phyloP scores from a whole-genome alignment of 2,888 invertebrate species.

The Apotomis betuletana region DNA sequence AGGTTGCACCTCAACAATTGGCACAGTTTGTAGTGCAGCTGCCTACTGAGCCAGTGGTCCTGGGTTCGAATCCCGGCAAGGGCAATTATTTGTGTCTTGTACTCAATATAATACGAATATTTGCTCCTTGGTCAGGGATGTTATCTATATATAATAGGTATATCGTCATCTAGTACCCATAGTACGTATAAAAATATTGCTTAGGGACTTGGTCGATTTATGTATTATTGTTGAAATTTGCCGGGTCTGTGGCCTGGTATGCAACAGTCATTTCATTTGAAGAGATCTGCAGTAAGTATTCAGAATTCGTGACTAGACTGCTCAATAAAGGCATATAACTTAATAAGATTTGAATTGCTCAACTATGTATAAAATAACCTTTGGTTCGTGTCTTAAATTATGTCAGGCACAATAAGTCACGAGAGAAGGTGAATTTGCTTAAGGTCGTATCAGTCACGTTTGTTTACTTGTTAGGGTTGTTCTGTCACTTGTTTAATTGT shows the following conservation, averaged over 20 bases:
- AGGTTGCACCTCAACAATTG: too few relatives aligned
- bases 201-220: too few relatives aligned
- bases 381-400: slow-evolving; percentile 5
- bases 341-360: slow-evolving; percentile 9
- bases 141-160: too few relatives aligned
- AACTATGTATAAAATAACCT: slow-evolving; percentile 27
- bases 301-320: slow-evolving; percentile 12
- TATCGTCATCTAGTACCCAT: too few relatives aligned
- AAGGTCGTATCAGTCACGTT: slow-evolving; percentile 42
- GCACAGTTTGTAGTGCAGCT: too few relatives aligned
- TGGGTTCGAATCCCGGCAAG: too few relatives aligned
- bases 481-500: background rate
- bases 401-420: slow-evolving; percentile 14
- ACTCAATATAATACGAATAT: too few relatives aligned
- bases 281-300: background rate
- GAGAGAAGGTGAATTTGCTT: slow-evolving; percentile 29
- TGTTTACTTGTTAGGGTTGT: slow-evolving; percentile 2
- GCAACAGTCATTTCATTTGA: background rate
- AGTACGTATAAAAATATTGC: too few relatives aligned
- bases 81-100: too few relatives aligned
- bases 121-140: too few relatives aligned
- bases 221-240: too few relatives aligned
- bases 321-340: background rate
- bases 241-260: background rate
- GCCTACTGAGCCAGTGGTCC: too few relatives aligned